Conservation (phyloP, 1,140 invertebrate species). For the Lepeophtheirus salmonis region DNA sequence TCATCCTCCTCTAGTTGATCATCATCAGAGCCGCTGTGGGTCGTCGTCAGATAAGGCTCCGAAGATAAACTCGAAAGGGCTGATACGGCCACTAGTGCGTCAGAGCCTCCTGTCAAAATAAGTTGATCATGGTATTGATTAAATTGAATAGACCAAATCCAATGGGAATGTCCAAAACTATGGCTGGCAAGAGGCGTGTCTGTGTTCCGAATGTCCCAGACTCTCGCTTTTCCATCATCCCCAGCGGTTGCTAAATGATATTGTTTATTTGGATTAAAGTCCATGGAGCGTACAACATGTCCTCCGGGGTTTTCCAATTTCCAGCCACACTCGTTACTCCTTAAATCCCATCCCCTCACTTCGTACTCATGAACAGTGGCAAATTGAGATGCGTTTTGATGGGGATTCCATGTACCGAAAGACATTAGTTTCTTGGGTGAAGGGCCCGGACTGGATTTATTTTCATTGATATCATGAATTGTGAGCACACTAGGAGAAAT, state of each 20-base stretch:
- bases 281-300: constrained; percentile 57
- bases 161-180: constrained; percentile 58
- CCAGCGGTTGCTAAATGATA: constrained; percentile 82
- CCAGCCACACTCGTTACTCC: constrained; percentile 54
- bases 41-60: constrained; percentile 43
- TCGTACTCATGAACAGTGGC: constrained; percentile 59
- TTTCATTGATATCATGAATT: not conserved
- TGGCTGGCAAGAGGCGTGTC: not conserved
- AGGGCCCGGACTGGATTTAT: not conserved
- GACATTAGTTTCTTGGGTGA: constrained; percentile 37
- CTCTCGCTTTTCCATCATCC: constrained; percentile 79
- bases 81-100: constrained; percentile 69
- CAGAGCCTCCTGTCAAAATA: constrained; percentile 79
- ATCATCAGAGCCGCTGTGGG: constrained; percentile 34
- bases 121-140: constrained; percentile 94
- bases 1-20: not conserved
- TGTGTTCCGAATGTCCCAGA: constrained; percentile 81
- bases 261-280: constrained; percentile 92
- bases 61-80: constrained; percentile 70
- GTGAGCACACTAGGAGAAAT: not conserved
- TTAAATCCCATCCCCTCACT: constrained; percentile 67
- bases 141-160: constrained; percentile 81
- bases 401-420: constrained; percentile 79
- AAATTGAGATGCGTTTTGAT: constrained; percentile 67
- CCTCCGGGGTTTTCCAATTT: constrained; percentile 64